Conservation (phyloP, 2,113 vertebrate species). For the Sturnira hondurensis region DNA sequence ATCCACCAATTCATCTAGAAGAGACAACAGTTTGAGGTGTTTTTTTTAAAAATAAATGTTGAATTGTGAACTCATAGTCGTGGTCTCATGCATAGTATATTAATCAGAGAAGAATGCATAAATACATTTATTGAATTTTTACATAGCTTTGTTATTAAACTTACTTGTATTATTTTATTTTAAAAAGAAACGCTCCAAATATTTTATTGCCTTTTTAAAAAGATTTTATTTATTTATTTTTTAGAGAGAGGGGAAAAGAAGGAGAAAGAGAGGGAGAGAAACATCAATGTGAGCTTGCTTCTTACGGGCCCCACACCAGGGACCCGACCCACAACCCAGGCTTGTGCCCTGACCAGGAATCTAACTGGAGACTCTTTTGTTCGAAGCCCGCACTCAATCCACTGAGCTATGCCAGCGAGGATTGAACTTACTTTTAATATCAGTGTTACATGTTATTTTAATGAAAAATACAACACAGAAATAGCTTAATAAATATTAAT, state of each 20-base stretch:
- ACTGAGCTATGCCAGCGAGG: no score
- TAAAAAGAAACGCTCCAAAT: no score
- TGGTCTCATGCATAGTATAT: neutral
- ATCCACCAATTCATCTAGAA: neutral
- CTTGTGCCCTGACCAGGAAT: no score
- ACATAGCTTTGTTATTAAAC: neutral
- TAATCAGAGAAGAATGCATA: neutral
- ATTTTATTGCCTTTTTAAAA: no score
- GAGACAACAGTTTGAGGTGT: neutral
- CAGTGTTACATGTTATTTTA: neutral
- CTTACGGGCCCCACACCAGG: no score
- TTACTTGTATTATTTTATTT: neutral
- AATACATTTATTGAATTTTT: neutral
- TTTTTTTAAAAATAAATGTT: neutral
- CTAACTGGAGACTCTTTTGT: no score
- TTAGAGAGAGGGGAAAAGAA: no score
- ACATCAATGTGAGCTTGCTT: no score
- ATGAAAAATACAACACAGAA: neutral
- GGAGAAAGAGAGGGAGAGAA: no score
- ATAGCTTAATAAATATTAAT: neutral
- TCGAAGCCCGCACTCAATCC: no score
- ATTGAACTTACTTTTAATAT: neutral
- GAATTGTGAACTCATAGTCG: neutral
- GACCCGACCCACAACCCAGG: no score
- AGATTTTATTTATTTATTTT: no score